phyloP scores from a whole-genome alignment of 37 sponge, comb jelly and placozoan species.

The Halisarca cf. caerulea region DNA sequence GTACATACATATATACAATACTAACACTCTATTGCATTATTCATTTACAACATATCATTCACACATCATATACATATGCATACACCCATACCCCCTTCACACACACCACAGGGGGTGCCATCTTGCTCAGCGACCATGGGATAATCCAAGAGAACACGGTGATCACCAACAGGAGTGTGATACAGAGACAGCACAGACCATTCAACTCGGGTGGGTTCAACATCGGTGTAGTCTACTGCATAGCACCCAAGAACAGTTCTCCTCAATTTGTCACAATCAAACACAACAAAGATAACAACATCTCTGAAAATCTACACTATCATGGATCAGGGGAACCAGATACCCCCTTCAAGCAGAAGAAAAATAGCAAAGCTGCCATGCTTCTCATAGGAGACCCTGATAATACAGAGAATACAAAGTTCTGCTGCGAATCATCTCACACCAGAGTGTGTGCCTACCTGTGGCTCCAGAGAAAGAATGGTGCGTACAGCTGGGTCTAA shows the following conservation, averaged over 20 bases:
- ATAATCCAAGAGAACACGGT: background rate
- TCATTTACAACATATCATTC: background rate
- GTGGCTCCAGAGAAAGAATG: too few species aligned
- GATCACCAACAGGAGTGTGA: background rate
- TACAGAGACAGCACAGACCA: background rate
- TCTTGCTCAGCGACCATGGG: background rate
- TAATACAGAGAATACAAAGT: background rate
- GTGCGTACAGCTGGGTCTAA: too few species aligned
- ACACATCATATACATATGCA: too few species aligned
- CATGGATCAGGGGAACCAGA: background rate
- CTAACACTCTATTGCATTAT: background rate
- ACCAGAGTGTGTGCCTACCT: background rate
- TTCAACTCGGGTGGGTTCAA: background rate
- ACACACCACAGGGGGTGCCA: background rate
- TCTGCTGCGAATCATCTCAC: background rate
- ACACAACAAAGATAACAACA: background rate
- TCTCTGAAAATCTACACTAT: too few species aligned
- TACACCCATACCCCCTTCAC: too few species aligned
- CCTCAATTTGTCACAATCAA: background rate
- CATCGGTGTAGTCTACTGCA: background rate
- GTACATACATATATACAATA: background rate
- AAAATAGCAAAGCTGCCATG: background rate
- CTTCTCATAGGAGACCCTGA: background rate
- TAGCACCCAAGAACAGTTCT: background rate
- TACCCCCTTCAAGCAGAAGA: background rate